Base-by-base conservation (phyloP, 2,888 invertebrate genomes). In the Mechanitis mazaeus region DNA sequence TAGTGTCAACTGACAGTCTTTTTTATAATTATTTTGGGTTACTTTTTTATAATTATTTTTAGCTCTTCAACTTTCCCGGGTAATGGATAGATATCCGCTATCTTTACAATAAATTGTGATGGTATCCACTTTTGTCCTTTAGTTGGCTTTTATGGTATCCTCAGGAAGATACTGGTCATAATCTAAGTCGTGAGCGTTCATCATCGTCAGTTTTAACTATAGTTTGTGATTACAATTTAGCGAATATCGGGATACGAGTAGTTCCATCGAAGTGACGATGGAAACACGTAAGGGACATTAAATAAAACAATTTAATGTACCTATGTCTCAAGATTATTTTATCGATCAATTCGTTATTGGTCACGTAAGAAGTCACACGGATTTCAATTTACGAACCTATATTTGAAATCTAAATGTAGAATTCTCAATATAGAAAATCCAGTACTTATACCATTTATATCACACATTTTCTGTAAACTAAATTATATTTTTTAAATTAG, bases 331-430 rank as follows among this genome's bases (percentile, higher is more conserved):
- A 55, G 47, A 62, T 56, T 55, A 33, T 55, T 57, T 56, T 56
- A 45, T 46, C 53, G 28, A 50, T 50, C 28, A 50, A 28, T 50
- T 50, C 31, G 50, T 31, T 31, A 60, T 66, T 66, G 70, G 72
- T 74, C 83, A 83, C 83, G 83, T 83, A 78, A 72, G 74, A 71
- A 73, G 76, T 75, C 73, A 50, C 72, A 75, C 71, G 68, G 72
- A 71, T 68, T 72, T 70, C 74, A 74, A 77, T 75, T 74, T 65
- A 64, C 53, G 68, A 68, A 66, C 65, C 66, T 64, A 54, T 55
- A 28, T 42, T 31, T 42, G 55, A 47, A 58, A 33, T 56, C 45
- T 56, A 31, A 28, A 33, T 11, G 31, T 33, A 11, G 20, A 42
- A 28, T 11, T 58, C 54, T 9, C 11, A 9, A 11, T 42, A 11